Evolutionary conservation across 1,140 invertebrate species (phyloP).

Genomic region (Drosophila ogumai): DNA sequence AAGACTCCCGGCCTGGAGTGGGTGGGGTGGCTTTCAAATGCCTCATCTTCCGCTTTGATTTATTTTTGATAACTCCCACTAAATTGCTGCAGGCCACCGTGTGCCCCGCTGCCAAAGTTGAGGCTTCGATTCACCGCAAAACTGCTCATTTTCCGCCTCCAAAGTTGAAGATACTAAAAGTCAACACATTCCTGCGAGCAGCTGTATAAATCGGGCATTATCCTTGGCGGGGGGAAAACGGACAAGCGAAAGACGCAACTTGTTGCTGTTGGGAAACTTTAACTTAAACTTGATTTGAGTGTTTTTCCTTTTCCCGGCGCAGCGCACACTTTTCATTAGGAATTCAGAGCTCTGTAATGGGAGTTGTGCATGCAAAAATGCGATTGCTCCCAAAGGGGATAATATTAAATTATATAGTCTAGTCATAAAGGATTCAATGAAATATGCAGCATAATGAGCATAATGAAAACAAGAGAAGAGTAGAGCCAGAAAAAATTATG

Average conservation of each 20-base stretch:
- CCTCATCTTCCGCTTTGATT: constrained; percentile 58
- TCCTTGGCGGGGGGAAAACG: background rate
- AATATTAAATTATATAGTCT: constrained; percentile 22
- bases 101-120: constrained; percentile 5
- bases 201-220: constrained; percentile 53
- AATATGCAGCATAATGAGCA: constrained; percentile 8
- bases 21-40: constrained; percentile 1
- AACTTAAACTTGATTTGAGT: constrained; percentile 26
- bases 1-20: background rate
- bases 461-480: background rate
- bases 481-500: background rate
- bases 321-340: background rate
- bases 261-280: constrained; percentile 35
- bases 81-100: constrained; percentile 24
- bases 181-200: constrained; percentile 24
- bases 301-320: constrained; percentile 7
- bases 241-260: constrained; percentile 14
- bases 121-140: constrained; percentile 16
- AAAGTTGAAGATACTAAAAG: constrained; percentile 32
- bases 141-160: constrained; percentile 6
- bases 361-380: constrained; percentile 5
- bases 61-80: constrained; percentile 64
- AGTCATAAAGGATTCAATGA: constrained; percentile 17
- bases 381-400: constrained; percentile 9
- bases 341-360: constrained; percentile 12